These are phyloP conservation scores for Hydrotaea diabolus DNA, from an alignment of 2,888 invertebrate species.

Conservation along the genomic window DNA sequence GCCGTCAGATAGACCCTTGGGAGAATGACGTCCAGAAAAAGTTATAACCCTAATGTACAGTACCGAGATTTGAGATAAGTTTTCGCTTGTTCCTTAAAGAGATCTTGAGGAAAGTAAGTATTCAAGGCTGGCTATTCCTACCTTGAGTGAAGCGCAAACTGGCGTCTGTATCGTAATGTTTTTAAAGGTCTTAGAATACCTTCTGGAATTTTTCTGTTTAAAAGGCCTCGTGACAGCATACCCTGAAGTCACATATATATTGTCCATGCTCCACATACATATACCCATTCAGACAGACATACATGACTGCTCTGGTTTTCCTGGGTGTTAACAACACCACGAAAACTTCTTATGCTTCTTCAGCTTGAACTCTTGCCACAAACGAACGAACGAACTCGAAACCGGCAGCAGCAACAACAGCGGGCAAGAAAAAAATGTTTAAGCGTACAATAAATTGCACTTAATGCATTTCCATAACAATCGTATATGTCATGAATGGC, in stretches of 20 bases:
- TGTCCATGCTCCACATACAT: background rate
- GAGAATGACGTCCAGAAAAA: too few species aligned
- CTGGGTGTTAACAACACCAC: conserved; percentile 28
- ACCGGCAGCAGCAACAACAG: background rate
- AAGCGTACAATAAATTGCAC: conserved; percentile 66
- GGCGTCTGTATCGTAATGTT: too few species aligned
- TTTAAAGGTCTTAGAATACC: too few species aligned
- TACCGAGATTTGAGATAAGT: too few species aligned
- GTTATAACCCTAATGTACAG: too few species aligned
- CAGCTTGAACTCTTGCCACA: conserved; percentile 24
- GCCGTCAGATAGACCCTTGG: too few species aligned
- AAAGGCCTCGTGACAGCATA: too few species aligned
- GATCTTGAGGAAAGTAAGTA: too few species aligned
- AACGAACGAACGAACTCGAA: conserved; percentile 1
- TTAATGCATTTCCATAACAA: conserved; percentile 70
- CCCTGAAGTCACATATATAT: background rate
- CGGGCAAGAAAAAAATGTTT: conserved; percentile 53
- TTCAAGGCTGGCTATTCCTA: too few species aligned
- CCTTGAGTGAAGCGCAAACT: too few species aligned
- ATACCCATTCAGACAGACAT: background rate
- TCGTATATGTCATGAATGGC: conserved; percentile 80
- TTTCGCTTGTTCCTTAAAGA: too few species aligned
- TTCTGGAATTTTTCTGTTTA: too few species aligned
- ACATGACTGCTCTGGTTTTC: background rate
- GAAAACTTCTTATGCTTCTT: conserved; percentile 8